Base-by-base conservation (phyloP, 2,888 invertebrate species). In the Deroplatys truncata region DNA sequence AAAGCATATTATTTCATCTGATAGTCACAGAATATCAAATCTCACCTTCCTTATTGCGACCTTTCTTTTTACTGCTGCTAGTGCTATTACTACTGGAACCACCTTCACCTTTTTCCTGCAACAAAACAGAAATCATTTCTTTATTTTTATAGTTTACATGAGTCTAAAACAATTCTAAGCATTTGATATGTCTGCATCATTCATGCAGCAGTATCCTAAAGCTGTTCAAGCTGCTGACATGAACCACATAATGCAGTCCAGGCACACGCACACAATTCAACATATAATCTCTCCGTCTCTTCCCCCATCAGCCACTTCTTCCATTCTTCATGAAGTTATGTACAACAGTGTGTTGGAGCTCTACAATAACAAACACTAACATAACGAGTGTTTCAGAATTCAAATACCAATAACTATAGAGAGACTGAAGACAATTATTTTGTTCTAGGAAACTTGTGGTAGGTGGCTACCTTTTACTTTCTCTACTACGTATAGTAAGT, bases 21-120 rank as follows among this genome's bases (percentile, higher is more conserved):
- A 16, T 1, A 35, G 15, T 16, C 82, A 82, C 43, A 28, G 43
- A 49, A 49, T 83, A 84, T 25, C 29, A 91, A 92, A 94, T 72
- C 95, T 95, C 95, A 98, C 98, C 98, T 97, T 98, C 98, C 95
- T 98, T 98, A 93, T 97, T 97, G 93, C 97, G 96, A 92, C 96
- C 96, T 94, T 97, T 98, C 95, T 97, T 97, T 94, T 97, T 97
- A 90, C 95, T 96, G 89, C 93, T 92, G 92, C 97, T 97, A 20
- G 56, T 72, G 56, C 56, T 72, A 72, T 72, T 35, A 20, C 35
- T 28, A 35, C 35, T 25, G 16, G 43, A 20, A 49, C n/a, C n/a
- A 35, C 85, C 35, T 85, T 35, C 85, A 84, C 84, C 28, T 3
- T 31, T 29, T 29, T 89, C 85, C 85, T 85, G 89, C 28, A 89